Evolutionary conservation across 2,888 invertebrate species (phyloP).

Genomic region (Phortica okadai): DNA sequence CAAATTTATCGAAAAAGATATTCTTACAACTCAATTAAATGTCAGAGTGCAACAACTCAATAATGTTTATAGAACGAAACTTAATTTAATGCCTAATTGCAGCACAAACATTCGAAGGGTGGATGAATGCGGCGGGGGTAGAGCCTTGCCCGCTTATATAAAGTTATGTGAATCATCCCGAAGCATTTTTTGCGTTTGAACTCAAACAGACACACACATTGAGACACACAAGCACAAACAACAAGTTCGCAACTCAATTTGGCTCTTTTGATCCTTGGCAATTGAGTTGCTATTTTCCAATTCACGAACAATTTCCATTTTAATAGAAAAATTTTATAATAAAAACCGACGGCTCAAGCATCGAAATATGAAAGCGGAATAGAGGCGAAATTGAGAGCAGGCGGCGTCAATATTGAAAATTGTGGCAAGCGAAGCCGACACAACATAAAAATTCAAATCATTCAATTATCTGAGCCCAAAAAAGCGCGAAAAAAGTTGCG

Average conservation of each 20-base stretch:
- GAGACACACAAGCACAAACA: neutral
- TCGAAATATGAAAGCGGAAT: neutral
- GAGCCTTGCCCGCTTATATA: neutral
- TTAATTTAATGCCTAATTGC: constrained; percentile 66
- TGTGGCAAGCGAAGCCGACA: neutral
- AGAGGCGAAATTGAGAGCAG: neutral
- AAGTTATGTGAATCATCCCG: neutral
- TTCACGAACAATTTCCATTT: constrained; percentile 71
- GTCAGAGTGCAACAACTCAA: constrained; percentile 56
- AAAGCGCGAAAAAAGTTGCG: neutral
- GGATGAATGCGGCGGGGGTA: neutral
- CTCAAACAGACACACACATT: neutral
- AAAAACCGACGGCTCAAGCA: neutral
- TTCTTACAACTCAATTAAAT: constrained; percentile 12
- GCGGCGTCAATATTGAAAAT: neutral
- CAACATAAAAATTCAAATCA: constrained; percentile 65
- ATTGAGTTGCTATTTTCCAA: constrained; percentile 61
- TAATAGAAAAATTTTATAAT: constrained; percentile 55
- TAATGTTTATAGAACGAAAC: constrained; percentile 59
- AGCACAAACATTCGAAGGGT: constrained; percentile 42
- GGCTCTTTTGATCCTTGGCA: constrained; percentile 27
- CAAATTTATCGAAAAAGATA: constrained; percentile 30
- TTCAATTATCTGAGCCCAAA: constrained; percentile 66
- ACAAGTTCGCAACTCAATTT: neutral
- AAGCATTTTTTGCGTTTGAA: no score